Percentiles rank a stretch among this genome's conserved stretches.
Conservation (phyloP, 1,140 invertebrate species). For the Bradynema listronoti region DNA sequence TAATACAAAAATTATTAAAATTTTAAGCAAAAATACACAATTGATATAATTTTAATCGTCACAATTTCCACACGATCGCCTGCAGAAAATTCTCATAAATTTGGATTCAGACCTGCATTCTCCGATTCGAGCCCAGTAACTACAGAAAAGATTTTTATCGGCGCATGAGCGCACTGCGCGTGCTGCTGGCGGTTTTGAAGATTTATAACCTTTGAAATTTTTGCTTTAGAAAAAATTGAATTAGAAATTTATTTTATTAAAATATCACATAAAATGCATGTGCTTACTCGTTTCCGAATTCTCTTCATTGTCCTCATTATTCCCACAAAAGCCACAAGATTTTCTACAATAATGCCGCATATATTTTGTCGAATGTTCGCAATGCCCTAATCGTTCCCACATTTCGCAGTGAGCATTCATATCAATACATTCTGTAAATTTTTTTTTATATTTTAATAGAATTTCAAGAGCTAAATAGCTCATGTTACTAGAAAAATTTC, state of each 20-base stretch:
- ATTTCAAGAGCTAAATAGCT: too few relatives aligned
- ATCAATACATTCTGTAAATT: constrained; percentile 48
- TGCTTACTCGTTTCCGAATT: too few relatives aligned
- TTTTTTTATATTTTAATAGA: background rate
- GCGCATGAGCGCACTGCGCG: constrained; percentile 3
- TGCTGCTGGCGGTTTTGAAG: background rate
- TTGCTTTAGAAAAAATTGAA: too few relatives aligned
- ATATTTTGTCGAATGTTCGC: constrained; percentile 54
- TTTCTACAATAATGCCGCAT: constrained; percentile 57
- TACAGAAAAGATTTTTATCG: constrained; percentile 56
- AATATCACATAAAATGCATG: too few relatives aligned
- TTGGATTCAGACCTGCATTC: constrained; percentile 55
- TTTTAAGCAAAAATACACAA: too few relatives aligned
- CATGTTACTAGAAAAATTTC: too few relatives aligned
- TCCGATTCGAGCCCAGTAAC: constrained; percentile 56
- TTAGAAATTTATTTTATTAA: too few relatives aligned
- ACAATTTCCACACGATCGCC: constrained; percentile 44
- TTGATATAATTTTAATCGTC: too few relatives aligned
- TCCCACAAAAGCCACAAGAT: constrained; percentile 51
- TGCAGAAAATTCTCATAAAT: constrained; percentile 58
- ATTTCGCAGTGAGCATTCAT: constrained; percentile 58
- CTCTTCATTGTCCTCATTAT: too few relatives aligned
- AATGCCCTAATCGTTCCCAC: constrained; percentile 57
- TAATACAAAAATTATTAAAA: too few relatives aligned
- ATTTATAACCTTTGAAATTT: too few relatives aligned